Conservation (phyloP, 2,888 invertebrate genomes). For the Petrophora chlorosata region DNA sequence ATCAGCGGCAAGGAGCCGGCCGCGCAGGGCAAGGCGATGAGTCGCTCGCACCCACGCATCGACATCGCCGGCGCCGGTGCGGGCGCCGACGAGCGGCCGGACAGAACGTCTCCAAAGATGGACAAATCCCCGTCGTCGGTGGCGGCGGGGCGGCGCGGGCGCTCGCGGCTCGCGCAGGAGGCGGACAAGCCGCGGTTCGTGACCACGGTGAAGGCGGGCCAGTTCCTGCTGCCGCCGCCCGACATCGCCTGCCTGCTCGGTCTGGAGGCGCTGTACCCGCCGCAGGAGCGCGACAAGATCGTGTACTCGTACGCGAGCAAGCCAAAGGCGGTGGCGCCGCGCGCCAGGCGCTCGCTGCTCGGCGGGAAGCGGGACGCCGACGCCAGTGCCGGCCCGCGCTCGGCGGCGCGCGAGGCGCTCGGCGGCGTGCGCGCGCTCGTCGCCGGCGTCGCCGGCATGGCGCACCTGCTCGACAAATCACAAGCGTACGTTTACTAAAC, state of each 20-base stretch:
- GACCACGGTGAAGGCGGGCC: constrained; percentile 91
- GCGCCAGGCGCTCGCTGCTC: constrained; percentile 42
- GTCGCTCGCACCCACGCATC: constrained; percentile 61
- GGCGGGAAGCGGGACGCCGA: constrained; percentile 27
- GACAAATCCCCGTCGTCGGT: constrained; percentile 17
- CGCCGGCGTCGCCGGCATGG: constrained; percentile 62
- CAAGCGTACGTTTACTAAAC: constrained; percentile 2
- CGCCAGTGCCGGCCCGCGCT: constrained; percentile 15
- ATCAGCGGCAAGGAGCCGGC: constrained; percentile 60
- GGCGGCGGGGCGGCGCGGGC: constrained; percentile 34
- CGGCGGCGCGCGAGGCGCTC: constrained; percentile 26
- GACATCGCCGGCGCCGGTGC: constrained; percentile 39
- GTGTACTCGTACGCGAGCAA: constrained; percentile 87
- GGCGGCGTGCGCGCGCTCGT: constrained; percentile 60
- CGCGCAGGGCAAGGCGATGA: not conserved
- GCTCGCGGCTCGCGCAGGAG: constrained; percentile 44
- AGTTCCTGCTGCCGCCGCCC: constrained; percentile 91
- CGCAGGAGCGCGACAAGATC: constrained; percentile 60
- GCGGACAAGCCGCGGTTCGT: constrained; percentile 86
- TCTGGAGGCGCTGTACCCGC: constrained; percentile 70
- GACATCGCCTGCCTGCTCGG: constrained; percentile 87
- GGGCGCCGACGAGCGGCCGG: too few relatives aligned
- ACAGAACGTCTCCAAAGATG: constrained; percentile 11
- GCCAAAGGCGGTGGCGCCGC: constrained; percentile 79
- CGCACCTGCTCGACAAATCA: constrained; percentile 29